Conservation (phyloP, 2,888 invertebrate genomes). For the Cerastis leucographa region DNA sequence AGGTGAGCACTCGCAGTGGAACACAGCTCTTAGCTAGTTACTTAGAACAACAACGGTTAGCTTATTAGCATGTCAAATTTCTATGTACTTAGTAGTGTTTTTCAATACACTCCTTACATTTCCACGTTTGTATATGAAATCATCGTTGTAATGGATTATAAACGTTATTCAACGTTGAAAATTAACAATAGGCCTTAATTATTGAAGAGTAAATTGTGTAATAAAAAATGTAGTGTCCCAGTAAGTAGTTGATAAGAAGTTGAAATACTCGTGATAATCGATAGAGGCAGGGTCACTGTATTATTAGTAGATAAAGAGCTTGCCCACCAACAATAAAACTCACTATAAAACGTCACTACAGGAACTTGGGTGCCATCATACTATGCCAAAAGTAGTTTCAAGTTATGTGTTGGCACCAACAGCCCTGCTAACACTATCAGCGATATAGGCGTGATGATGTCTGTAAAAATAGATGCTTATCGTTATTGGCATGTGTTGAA, state of each 20-base stretch:
- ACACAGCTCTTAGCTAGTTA: slow-evolving; percentile 9
- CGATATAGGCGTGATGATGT: slow-evolving; percentile 18
- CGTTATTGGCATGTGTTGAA: slow-evolving; percentile 55
- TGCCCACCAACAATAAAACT: neutral
- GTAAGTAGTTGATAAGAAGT: slow-evolving; percentile 28
- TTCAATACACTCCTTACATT: slow-evolving; percentile 6
- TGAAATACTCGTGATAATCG: slow-evolving; percentile 19
- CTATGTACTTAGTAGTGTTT: slow-evolving; percentile 2
- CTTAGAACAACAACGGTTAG: slow-evolving; percentile 28
- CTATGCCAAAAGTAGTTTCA: slow-evolving; percentile 43
- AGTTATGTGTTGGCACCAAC: slow-evolving; percentile 46
- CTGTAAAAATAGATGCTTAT: slow-evolving; percentile 54
- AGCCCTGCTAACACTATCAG: slow-evolving; percentile 22
- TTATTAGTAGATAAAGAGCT: slow-evolving; percentile 24
- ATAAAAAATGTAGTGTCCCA: slow-evolving; percentile 22
- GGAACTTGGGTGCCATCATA: slow-evolving; percentile 3
- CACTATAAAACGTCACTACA: neutral
- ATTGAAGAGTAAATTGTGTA: slow-evolving; percentile 1
- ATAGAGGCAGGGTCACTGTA: slow-evolving; percentile 22
- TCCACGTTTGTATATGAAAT: neutral
- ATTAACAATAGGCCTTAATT: neutral
- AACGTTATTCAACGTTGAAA: neutral
- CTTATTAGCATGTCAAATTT: slow-evolving; percentile 31
- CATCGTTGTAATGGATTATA: neutral
- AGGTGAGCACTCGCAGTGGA: neutral